These are phyloP conservation scores for Nematopogon swammerdamellus DNA, from an alignment of 2,888 invertebrate genomes.

Conservation along the genomic window DNA sequence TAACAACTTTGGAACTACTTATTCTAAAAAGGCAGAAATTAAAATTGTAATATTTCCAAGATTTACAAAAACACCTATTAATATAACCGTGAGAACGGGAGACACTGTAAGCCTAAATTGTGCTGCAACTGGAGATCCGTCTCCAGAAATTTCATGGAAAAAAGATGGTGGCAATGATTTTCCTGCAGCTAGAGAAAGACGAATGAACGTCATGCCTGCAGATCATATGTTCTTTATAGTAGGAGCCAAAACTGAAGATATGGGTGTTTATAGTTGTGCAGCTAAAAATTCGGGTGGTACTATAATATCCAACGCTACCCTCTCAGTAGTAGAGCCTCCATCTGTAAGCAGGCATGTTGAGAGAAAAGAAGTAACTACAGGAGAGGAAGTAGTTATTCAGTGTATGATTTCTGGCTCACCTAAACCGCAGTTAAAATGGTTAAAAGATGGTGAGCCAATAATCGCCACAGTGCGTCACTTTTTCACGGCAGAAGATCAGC, in stretches of 20 bases:
- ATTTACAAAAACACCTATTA: conserved; percentile 79
- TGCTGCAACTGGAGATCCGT: conserved; percentile 85
- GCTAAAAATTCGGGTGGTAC: conserved; percentile 88
- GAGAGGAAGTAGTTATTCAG: conserved; percentile 82
- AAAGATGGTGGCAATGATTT: conserved; percentile 93
- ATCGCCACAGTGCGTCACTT: conserved; percentile 77
- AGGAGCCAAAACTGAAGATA: conserved; percentile 84
- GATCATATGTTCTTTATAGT: conserved; percentile 92
- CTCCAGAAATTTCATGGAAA: conserved; percentile 86
- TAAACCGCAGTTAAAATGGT: conserved; percentile 78
- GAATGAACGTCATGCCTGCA: conserved; percentile 89
- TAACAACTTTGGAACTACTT: conserved; percentile 86
- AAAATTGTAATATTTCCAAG: conserved; percentile 85
- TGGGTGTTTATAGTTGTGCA: conserved; percentile 91
- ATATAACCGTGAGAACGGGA: conserved; percentile 82
- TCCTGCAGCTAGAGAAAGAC: conserved; percentile 88
- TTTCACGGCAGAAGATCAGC: conserved; percentile 82
- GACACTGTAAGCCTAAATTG: conserved; percentile 87
- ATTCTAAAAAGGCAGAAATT: conserved; percentile 82
- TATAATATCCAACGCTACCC: conserved; percentile 80
- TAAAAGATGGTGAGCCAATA: conserved; percentile 75
- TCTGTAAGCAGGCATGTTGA: conserved; percentile 84
- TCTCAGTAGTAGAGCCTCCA: conserved; percentile 83
- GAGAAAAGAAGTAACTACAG: conserved; percentile 76
- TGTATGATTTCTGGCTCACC: conserved; percentile 87